Percentiles rank a stretch among this genome's conserved stretches.
Evolutionary conservation across 92 coral and sea anemone species (phyloP).

Genomic region (Zoanthus sansibaricus): DNA sequence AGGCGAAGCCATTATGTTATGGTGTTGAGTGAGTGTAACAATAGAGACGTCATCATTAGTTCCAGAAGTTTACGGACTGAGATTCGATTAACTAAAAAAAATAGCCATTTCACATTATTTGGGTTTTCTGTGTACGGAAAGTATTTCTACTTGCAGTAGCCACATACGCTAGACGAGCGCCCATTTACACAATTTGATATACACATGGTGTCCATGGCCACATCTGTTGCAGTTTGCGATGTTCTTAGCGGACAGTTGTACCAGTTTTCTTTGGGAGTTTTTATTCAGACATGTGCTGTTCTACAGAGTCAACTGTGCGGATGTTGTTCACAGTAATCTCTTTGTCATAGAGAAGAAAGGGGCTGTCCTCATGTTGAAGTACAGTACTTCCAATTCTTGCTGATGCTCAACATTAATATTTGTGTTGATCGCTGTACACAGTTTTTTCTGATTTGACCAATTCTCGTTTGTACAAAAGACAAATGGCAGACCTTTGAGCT

Average conservation of each 20-base stretch:
- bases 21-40: too few relatives aligned
- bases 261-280: conserved; percentile 32
- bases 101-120: too few relatives aligned
- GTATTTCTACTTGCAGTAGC: too few relatives aligned
- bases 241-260: conserved; percentile 43
- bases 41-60: too few relatives aligned
- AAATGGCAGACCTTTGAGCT: too few relatives aligned
- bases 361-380: conserved; percentile 18
- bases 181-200: neutral
- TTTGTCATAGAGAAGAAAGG: conserved; percentile 26
- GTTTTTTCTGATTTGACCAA: conserved; percentile 50
- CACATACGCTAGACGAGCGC: too few relatives aligned
- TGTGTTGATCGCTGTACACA: conserved; percentile 33
- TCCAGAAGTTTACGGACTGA: too few relatives aligned
- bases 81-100: too few relatives aligned
- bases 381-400: conserved; percentile 30
- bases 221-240: conserved; percentile 43
- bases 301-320: conserved; percentile 49
- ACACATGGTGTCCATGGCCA: conserved; percentile 39
- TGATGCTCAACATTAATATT: conserved; percentile 36
- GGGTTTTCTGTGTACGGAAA: too few relatives aligned
- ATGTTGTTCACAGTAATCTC: conserved; percentile 37
- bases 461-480: too few relatives aligned
- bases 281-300: conserved; percentile 40
- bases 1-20: too few relatives aligned